A percentile compares a stretch with the other conserved stretches of the same genome.
phyloP scores from a whole-genome alignment of 2,888 invertebrate species.

The Watsonalla cultraria region DNA sequence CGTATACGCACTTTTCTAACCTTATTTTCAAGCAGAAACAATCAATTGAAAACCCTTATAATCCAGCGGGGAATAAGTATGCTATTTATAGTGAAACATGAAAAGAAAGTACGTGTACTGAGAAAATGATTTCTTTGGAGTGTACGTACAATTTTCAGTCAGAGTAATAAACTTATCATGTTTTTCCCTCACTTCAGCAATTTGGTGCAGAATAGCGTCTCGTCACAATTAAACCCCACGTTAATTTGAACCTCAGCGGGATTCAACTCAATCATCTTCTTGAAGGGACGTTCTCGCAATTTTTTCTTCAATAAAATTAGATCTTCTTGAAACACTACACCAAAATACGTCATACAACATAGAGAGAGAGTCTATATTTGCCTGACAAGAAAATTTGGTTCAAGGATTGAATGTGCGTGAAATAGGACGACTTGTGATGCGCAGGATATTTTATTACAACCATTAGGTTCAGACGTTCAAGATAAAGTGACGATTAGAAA shows the following conservation, averaged over 20 bases:
- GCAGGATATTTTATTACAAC: neutral
- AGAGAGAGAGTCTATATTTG: neutral
- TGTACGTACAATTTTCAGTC: too few species aligned
- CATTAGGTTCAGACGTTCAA: neutral
- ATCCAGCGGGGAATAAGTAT: too few species aligned
- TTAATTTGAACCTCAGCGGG: constrained; percentile 39
- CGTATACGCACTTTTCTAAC: too few species aligned
- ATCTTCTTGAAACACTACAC: neutral
- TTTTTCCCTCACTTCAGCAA: neutral
- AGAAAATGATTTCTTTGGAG: too few species aligned
- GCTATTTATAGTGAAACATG: too few species aligned
- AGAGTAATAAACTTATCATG: too few species aligned
- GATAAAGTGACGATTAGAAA: neutral
- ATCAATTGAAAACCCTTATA: too few species aligned
- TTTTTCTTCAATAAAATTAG: constrained; percentile 15
- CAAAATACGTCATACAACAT: neutral
- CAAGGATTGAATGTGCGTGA: neutral
- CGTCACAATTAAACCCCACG: constrained; percentile 9
- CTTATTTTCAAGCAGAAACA: too few species aligned
- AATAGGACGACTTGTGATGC: neutral
- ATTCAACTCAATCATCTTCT: constrained; percentile 40
- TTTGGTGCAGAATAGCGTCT: constrained; percentile 6
- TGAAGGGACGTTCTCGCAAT: constrained; percentile 15
- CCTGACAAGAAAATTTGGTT: neutral
- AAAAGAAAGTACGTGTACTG: too few species aligned